phyloP scores from a whole-genome alignment of 2,888 invertebrate genomes.

The Orthosia cruda region DNA sequence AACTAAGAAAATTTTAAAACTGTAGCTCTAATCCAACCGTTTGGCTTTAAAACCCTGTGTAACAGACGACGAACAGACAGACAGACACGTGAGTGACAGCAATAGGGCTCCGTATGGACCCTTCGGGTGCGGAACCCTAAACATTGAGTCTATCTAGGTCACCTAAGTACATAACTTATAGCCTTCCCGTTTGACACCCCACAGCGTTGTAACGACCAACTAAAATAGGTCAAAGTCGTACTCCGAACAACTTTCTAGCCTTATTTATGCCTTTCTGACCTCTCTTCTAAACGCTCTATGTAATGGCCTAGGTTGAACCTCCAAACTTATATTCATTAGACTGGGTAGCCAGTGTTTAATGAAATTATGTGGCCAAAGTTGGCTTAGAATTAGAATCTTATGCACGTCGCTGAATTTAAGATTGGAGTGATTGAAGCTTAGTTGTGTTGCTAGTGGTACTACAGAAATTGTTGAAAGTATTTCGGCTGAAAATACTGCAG shows the following conservation, averaged over 20 bases:
- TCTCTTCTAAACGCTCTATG: slow-evolving; percentile 5
- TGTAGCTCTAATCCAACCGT: too few species aligned
- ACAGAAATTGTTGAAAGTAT: background rate
- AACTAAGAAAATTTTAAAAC: too few species aligned
- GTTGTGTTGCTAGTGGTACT: background rate
- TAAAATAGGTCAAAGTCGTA: slow-evolving; percentile 49
- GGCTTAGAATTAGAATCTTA: background rate
- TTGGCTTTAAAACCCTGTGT: too few species aligned
- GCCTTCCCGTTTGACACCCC: slow-evolving; percentile 13
- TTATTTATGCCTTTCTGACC: slow-evolving; percentile 18
- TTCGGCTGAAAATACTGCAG: background rate
- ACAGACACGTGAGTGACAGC: too few species aligned
- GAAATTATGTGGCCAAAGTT: slow-evolving; percentile 9
- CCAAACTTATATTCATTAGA: slow-evolving; percentile 30
- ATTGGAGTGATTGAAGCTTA: slow-evolving; percentile 17
- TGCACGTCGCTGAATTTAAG: slow-evolving; percentile 11
- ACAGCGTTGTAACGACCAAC: slow-evolving; percentile 20
- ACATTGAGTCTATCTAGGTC: slow-evolving; percentile 25
- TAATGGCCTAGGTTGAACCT: slow-evolving; percentile 5
- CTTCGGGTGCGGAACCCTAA: background rate
- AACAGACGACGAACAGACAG: too few species aligned
- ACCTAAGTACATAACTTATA: slow-evolving; percentile 17
- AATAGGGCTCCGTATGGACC: too few species aligned
- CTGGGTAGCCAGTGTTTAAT: background rate
- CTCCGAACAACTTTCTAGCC: slow-evolving; percentile 12